Percentiles rank a stretch among this genome's conserved stretches.
phyloP scores from a whole-genome alignment of 2,797 vertebrate species.

The Poliocrania exsul region DNA sequence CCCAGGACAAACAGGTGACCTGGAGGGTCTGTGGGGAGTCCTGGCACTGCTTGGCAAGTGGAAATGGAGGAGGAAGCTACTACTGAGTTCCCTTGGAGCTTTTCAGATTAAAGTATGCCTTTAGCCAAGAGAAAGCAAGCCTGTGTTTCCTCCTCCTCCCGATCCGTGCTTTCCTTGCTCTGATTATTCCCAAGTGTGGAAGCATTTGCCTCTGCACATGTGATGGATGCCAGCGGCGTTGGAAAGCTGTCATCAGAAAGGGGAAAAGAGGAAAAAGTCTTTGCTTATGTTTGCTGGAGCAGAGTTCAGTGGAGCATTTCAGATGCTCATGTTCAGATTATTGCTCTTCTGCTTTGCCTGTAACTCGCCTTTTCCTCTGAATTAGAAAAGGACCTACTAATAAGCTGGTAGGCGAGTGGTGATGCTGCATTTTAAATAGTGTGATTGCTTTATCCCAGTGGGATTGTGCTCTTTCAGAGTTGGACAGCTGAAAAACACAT shows the following conservation, averaged over 20 bases:
- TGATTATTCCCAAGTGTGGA: conserved; percentile 54
- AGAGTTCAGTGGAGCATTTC: conserved; percentile 18
- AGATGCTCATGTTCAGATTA: neutral
- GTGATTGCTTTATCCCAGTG: neutral
- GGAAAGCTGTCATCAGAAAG: conserved; percentile 4
- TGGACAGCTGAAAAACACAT: neutral
- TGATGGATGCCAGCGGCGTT: conserved; percentile 34
- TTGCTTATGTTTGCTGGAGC: neutral
- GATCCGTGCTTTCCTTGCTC: conserved; percentile 29
- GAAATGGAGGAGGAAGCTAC: neutral
- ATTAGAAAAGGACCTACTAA: neutral
- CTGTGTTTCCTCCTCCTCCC: neutral
- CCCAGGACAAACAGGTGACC: fast-evolving
- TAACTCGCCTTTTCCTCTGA: neutral
- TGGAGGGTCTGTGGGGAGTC: neutral
- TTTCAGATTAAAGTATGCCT: neutral
- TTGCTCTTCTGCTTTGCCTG: neutral
- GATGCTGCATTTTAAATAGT: neutral
- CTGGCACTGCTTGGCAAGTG: neutral
- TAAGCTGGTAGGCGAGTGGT: neutral
- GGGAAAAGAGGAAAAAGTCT: neutral
- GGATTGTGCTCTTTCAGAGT: neutral
- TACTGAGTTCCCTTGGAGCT: neutral
- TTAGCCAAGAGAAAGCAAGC: neutral
- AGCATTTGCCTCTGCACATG: conserved; percentile 47